Evolutionary conservation across 2,888 invertebrate species (phyloP).

Genomic region (Phlogophora meticulosa): DNA sequence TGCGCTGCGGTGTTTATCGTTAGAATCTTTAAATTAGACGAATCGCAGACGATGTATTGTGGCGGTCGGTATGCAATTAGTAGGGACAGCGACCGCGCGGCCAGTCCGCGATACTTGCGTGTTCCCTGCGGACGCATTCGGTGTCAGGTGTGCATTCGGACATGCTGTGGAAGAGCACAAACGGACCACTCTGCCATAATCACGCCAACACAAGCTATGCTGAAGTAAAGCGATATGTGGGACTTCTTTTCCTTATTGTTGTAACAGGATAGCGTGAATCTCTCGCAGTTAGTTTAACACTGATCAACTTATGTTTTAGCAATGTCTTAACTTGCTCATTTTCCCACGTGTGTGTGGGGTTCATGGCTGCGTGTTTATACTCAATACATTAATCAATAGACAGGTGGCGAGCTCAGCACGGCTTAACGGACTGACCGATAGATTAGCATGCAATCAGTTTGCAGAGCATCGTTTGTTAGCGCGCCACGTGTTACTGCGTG

Average conservation of each 20-base stretch:
- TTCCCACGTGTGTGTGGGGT: background rate
- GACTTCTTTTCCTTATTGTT: too few relatives aligned
- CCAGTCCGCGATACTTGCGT: conserved; percentile 2
- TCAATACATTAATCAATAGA: conserved; percentile 14
- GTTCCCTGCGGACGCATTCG: conserved; percentile 4
- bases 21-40: background rate
- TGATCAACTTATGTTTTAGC: background rate
- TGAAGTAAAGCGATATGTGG: too few relatives aligned
- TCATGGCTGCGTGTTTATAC: conserved; percentile 2
- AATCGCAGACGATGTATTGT: background rate
- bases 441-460: conserved; percentile 41
- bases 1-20: background rate
- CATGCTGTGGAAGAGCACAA: background rate
- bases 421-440: conserved; percentile 26
- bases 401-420: conserved; percentile 17
- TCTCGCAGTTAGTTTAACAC: too few relatives aligned
- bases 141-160: background rate
- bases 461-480: conserved; percentile 9
- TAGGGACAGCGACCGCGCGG: background rate
- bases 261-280: too few relatives aligned
- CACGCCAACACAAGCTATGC: too few relatives aligned
- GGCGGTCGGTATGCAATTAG: background rate
- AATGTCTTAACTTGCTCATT: background rate
- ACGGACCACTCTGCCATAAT: background rate
- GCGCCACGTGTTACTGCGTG: background rate